Evolutionary conservation across 2,888 invertebrate genomes (phyloP), one percentile per base, ranked within the genome.

Genomic region (Polymixis lichenea): DNA sequence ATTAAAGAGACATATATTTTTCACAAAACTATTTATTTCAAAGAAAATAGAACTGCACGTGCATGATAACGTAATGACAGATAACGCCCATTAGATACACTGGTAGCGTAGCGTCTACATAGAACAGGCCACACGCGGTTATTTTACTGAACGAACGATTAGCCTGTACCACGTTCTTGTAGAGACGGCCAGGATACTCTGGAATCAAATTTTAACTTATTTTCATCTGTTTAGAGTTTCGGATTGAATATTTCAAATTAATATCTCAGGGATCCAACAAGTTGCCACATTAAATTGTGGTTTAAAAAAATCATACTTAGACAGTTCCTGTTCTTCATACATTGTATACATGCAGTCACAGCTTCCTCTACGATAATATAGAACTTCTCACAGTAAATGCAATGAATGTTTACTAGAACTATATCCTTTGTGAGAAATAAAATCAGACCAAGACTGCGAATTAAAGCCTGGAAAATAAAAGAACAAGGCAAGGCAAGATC

Each of bases 321-420:
- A 53, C 32, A 60, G 22, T 60, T 46, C 0, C 3, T 25, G 51
- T 78, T 67, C 51, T 32, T 67, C 58, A 60, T 25, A 2, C 78
- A 68, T 43, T 17, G 58, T 22, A 76, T 46, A 25, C 78, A 76
- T 3, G 68, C 56, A n/a, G n/a, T 51, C 28, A 46, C 1, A 43
- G 58, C 58, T 46, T 78, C 51, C n/a, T 76, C 43, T 6, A 76
- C 28, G 17, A 43, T 51, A 9, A 53, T 53, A 32, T 76, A 76
- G 58, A 76, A 76, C n/a, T 68, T 76, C 43, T 76, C 76, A 67
- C 58, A 78, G 43, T 32, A 15, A 13, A 78, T 13, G 51, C 75
- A 66, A 51, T 58, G 67, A 22, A 78, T 13, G 17, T 58, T 58
- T 13, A 78, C 28, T 28, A 78, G 15, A 13, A 28, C 15, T n/a